A percentile compares a stretch with the other conserved stretches of the same genome.
Conservation (phyloP, 2,888 invertebrate species). For the Pristionchus exspectatus region DNA sequence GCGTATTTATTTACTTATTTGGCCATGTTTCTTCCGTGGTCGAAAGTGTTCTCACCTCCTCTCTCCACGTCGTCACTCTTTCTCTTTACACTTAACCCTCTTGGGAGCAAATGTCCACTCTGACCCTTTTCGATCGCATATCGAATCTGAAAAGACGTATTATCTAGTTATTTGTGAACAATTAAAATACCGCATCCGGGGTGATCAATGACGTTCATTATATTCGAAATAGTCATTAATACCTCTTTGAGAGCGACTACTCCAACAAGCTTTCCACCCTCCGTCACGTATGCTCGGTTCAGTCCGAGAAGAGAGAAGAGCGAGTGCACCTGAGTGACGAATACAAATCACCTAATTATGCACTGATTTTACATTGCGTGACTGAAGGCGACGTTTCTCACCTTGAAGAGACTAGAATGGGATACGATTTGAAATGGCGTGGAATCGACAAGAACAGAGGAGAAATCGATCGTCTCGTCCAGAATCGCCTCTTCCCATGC, state of each 20-base stretch:
- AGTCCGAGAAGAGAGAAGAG: slow-evolving; percentile 96
- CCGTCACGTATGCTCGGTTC: slow-evolving; percentile 96
- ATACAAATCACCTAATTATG: neutral
- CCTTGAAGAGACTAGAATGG: slow-evolving; percentile 75
- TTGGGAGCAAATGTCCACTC: slow-evolving; percentile 43
- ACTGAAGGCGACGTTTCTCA: slow-evolving; percentile 52
- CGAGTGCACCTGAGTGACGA: slow-evolving; percentile 87
- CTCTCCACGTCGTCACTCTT: slow-evolving; percentile 28
- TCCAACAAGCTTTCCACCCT: slow-evolving; percentile 93
- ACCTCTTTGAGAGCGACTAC: slow-evolving; percentile 96
- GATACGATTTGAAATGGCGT: slow-evolving; percentile 95
- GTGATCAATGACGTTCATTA: too few species aligned
- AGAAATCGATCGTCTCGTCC: slow-evolving; percentile 85
- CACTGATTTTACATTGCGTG: neutral
- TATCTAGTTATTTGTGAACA: neutral
- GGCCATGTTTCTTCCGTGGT: too few species aligned
- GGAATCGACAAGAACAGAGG: slow-evolving; percentile 88
- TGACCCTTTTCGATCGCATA: slow-evolving; percentile 52
- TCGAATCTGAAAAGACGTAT: slow-evolving; percentile 28
- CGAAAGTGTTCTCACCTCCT: neutral
- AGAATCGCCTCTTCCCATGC: slow-evolving; percentile 95
- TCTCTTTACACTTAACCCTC: neutral
- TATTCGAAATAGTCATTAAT: neutral
- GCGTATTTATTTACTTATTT: too few species aligned
- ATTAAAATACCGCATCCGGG: slow-evolving; percentile 80